These are phyloP conservation scores for Xenopus tropicalis DNA, from an alignment of 2,113 vertebrate genomes.

Conservation along the genomic window UCB_Xtro_10.0 CM004446.2:104559001-104559500, in stretches of 20 bases:
- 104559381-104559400: constrained; percentile 82
- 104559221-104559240: constrained; percentile 79
- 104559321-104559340: constrained; percentile 46
- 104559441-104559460: too few relatives aligned
- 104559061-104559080: too few relatives aligned
- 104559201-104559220: constrained; percentile 47
- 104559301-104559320: background rate
- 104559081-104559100: too few relatives aligned
- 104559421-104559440: constrained; percentile 1
- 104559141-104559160: too few relatives aligned
- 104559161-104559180: background rate
- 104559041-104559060: too few relatives aligned
- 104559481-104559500: too few relatives aligned
- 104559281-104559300: constrained; percentile 1
- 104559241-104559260: constrained; percentile 83
- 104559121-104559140: too few relatives aligned
- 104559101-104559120: too few relatives aligned
- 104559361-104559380: constrained; percentile 82
- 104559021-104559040: too few relatives aligned
- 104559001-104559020: too few relatives aligned
- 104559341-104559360: constrained; percentile 80
- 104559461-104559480: too few relatives aligned
- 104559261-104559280: constrained; percentile 74
- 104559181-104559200: background rate
- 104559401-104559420: constrained; percentile 91